phyloP scores from a whole-genome alignment of 2,888 invertebrate genomes.

The Dicyrtoma fusca region DNA sequence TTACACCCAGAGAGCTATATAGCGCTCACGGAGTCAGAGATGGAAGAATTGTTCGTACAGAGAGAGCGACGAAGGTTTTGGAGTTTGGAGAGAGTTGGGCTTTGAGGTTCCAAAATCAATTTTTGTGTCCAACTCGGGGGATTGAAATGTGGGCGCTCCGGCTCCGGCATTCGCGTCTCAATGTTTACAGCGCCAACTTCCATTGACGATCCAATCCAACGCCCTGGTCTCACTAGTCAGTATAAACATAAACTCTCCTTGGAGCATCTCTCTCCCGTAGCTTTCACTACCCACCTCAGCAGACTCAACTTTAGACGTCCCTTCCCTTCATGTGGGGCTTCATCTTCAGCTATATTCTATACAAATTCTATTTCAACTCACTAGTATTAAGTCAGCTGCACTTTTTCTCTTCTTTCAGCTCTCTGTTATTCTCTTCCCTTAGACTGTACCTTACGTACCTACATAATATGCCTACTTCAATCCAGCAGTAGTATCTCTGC shows the following conservation, averaged over 20 bases:
- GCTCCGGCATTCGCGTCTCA: conserved; percentile 2
- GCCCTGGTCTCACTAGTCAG: conserved; percentile 2
- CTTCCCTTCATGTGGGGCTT: too few species aligned
- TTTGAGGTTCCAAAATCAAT: conserved; percentile 17
- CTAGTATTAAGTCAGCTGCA: too few species aligned
- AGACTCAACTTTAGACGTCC: too few species aligned
- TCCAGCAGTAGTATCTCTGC: too few species aligned
- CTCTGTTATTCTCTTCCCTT: too few species aligned
- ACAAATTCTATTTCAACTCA: too few species aligned
- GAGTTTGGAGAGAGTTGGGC: not conserved
- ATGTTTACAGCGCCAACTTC: conserved; percentile 23
- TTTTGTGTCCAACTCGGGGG: not conserved
- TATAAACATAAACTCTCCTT: not conserved
- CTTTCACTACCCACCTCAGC: conserved; percentile 9
- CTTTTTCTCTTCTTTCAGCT: too few species aligned
- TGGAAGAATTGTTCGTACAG: not conserved
- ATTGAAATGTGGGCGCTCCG: conserved; percentile 15
- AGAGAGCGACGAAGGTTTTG: not conserved
- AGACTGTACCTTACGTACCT: too few species aligned
- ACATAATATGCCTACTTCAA: too few species aligned
- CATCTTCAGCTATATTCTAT: too few species aligned
- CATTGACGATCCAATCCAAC: not conserved
- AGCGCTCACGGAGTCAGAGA: not conserved
- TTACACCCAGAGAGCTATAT: not conserved
- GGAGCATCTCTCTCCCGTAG: too few species aligned